These are phyloP conservation scores for Chironomus tentans DNA, from an alignment of 2,888 invertebrate species.

Conservation along the genomic window DNA sequence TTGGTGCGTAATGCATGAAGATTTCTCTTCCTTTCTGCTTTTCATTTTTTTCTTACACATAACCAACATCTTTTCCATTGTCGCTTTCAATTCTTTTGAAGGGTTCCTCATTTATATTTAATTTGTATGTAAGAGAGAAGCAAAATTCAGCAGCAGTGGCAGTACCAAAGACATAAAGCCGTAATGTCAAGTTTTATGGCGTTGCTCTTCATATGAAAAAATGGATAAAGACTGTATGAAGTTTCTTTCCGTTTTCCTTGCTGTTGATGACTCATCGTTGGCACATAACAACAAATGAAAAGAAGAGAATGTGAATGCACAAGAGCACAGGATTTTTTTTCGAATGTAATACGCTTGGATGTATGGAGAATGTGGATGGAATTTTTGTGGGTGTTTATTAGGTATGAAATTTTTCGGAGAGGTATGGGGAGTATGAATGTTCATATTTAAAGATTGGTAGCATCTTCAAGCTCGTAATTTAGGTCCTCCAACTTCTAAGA, in stretches of 20 bases:
- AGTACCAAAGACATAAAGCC: neutral
- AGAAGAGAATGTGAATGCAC: too few relatives aligned
- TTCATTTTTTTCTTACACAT: neutral
- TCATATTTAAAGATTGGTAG: too few relatives aligned
- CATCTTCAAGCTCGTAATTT: too few relatives aligned
- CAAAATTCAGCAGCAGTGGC: neutral
- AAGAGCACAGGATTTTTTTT: too few relatives aligned
- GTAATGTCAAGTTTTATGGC: neutral
- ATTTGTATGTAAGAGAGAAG: neutral
- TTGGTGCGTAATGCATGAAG: neutral
- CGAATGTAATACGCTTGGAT: too few relatives aligned
- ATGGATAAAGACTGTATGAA: neutral
- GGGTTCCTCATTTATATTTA: neutral
- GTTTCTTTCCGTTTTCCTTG: neutral
- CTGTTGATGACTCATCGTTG: neutral
- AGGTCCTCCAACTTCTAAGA: too few relatives aligned
- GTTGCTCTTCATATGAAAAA: neutral
- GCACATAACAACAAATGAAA: neutral
- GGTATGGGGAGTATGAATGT: too few relatives aligned
- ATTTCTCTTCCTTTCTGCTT: neutral
- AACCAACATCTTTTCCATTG: constrained; percentile 10
- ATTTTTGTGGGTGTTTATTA: too few relatives aligned
- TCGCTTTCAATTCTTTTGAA: neutral
- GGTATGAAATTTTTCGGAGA: too few relatives aligned
- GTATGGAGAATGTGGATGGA: too few relatives aligned